Percentiles rank a stretch among this genome's conserved stretches.
Evolutionary conservation across 2,888 invertebrate genomes (phyloP).

Genomic region (Eledone cirrhosa): DNA sequence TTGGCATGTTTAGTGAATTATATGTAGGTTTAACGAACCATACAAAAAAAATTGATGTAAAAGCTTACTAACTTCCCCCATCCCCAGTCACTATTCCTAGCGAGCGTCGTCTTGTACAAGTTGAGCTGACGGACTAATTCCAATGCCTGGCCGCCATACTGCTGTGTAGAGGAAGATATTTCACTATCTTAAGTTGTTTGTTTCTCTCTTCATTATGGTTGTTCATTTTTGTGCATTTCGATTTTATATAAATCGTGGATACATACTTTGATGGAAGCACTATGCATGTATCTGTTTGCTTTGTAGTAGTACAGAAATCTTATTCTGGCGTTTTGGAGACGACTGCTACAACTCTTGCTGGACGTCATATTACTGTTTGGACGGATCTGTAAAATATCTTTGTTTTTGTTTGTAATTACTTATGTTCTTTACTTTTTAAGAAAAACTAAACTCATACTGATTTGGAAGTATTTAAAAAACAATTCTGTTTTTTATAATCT

Average conservation of each 20-base stretch:
- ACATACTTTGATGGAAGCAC: neutral
- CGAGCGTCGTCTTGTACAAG: no score
- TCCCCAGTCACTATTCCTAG: no score
- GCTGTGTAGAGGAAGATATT: constrained; percentile 22
- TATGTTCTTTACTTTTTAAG: neutral
- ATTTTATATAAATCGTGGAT: constrained; percentile 26
- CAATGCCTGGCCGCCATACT: constrained; percentile 24
- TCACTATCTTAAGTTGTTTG: constrained; percentile 18
- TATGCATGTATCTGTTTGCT: no score
- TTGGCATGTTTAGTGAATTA: no score
- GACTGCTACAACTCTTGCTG: constrained; percentile 2
- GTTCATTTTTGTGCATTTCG: constrained; percentile 22
- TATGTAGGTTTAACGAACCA: no score
- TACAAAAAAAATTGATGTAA: no score
- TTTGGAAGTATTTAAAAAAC: neutral
- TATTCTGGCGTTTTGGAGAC: constrained; percentile 22
- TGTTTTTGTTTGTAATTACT: neutral
- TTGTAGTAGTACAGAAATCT: neutral
- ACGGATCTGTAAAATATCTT: neutral
- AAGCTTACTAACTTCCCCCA: no score
- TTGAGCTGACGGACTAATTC: constrained; percentile 18
- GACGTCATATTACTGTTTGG: neutral
- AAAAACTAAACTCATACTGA: neutral
- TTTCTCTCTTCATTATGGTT: neutral
- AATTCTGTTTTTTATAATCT: neutral